Evolutionary conservation across 2,113 vertebrate genomes (phyloP).

Genomic region (human (Homo sapiens)): GRCh38 chr21:19020001-19020500

Average conservation of each 20-base stretch:
- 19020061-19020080: neutral
- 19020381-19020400: fast-evolving
- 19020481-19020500: neutral
- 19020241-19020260: neutral
- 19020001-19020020: neutral
- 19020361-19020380: neutral
- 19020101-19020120: neutral
- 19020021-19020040: neutral
- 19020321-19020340: neutral
- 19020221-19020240: neutral
- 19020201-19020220: neutral
- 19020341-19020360: neutral
- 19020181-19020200: neutral
- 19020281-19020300: too few relatives aligned
- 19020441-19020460: neutral
- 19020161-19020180: neutral
- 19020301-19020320: neutral
- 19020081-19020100: neutral
- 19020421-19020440: neutral
- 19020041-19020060: neutral
- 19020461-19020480: neutral
- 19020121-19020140: neutral
- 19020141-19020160: neutral
- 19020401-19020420: neutral
- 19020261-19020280: neutral